Conservation (phyloP, 1,140 invertebrate genomes). For the Cataglyphis hispanica region DNA sequence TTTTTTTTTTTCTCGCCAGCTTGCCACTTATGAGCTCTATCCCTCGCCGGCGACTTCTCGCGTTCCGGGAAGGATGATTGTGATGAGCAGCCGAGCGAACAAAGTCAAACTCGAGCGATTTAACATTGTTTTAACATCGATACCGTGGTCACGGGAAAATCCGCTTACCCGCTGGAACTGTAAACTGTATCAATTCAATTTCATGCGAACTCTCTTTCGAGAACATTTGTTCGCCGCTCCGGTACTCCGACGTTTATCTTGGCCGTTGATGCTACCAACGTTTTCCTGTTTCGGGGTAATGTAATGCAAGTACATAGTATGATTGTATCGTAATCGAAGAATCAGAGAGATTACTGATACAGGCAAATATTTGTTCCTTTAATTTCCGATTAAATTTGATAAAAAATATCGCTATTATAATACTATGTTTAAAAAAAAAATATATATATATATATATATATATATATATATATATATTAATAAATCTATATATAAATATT, state of each 20-base stretch:
- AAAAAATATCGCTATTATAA: background rate
- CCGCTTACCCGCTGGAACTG: conserved; percentile 43
- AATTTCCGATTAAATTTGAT: background rate
- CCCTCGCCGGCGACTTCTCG: conserved; percentile 17
- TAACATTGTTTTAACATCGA: conserved; percentile 64
- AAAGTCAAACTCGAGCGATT: conserved; percentile 66
- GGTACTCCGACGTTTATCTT: conserved; percentile 48
- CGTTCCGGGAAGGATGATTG: conserved; percentile 43
- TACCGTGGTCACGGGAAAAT: conserved; percentile 36
- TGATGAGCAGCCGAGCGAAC: conserved; percentile 62
- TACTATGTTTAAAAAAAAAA: background rate
- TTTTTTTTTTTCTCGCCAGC: conserved; percentile 7
- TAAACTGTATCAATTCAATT: conserved; percentile 64
- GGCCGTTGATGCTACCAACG: conserved; percentile 1
- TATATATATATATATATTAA: background rate
- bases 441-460: background rate
- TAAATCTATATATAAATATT: background rate
- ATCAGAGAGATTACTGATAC: background rate
- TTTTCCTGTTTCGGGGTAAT: conserved; percentile 32
- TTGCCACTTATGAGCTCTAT: conserved; percentile 13
- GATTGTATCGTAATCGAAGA: conserved; percentile 25
- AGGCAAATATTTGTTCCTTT: background rate
- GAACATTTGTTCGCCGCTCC: conserved; percentile 28
- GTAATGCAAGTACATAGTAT: background rate
- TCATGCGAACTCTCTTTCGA: conserved; percentile 62